Evolutionary conservation across 2,113 vertebrate species (phyloP).

Genomic region (Glaucidium brasilianum): DNA sequence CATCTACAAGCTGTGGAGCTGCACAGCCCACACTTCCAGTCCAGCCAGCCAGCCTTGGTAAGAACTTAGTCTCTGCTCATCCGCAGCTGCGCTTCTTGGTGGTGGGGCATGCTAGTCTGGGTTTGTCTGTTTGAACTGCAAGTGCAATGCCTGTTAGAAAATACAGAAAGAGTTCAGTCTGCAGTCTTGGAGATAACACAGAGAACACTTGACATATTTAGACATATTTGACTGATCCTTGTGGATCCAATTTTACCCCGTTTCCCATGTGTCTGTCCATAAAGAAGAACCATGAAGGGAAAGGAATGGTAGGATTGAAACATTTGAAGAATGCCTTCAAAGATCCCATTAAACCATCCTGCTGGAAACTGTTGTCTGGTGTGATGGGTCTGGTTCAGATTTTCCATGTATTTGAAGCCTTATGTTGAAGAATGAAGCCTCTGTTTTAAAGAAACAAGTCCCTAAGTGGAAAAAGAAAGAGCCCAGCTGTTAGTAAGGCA

Average conservation of each 20-base stretch:
- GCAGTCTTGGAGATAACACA: neutral
- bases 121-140: neutral
- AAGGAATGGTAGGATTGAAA: slow-evolving; percentile 34
- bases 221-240: neutral
- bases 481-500: slow-evolving; percentile 19
- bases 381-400: slow-evolving; percentile 26
- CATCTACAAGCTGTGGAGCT: neutral
- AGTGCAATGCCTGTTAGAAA: neutral
- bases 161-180: neutral
- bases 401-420: slow-evolving; percentile 33
- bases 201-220: neutral
- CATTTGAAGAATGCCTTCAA: slow-evolving; percentile 16
- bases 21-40: neutral
- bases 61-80: neutral
- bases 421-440: slow-evolving; percentile 20
- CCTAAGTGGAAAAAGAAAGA: slow-evolving; percentile 6
- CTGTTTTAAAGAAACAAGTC: neutral
- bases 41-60: neutral
- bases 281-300: slow-evolving; percentile 11
- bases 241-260: neutral
- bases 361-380: slow-evolving; percentile 34
- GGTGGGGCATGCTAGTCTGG: neutral
- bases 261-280: neutral
- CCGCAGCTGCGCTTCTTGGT: neutral
- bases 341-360: neutral